Evolutionary conservation across 1,140 invertebrate genomes (phyloP), one percentile per base, ranked within the genome.

Genomic region (Aphelinus atriplicis): DNA sequence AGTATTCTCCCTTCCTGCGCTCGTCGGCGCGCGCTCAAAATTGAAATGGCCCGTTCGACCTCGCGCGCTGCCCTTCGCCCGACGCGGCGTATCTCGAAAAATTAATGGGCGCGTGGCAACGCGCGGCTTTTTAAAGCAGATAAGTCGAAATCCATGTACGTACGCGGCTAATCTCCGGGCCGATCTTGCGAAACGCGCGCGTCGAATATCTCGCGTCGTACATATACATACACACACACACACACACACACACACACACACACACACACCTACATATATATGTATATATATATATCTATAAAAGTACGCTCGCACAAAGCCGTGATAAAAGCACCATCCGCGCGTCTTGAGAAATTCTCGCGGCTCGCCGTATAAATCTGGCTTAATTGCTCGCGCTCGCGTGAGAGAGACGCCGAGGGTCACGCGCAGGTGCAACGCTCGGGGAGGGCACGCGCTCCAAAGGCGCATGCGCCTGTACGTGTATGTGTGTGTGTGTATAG

Each of bases 141-240:
- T 68, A 74, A 75, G 66, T 4, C 66, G 43, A 68, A 68, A 74
- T 68, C 45, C 58, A 51, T 75, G 73, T 75, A 69, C 48, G 73
- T 51, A 64, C 66, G 66, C 58, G 62, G 50, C 3, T 50, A 75
- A 75, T 75, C 73, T 71, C 4, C 55, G 26, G 56, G 46, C 10
- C 55, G 73, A 75, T 75, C 73, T 74, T 73, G 26, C 65, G 71
- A 67, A 67, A 67, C 64, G n/a, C 64, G 47, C 56, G 61, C 71
- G 51, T 71, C 67, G 62, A 68, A 75, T 75, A 75, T 75, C 67
- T 75, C 71, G 26, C 26, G 26, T 26, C 26, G 26, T 26, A 26
- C 68, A 71, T 71, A 65, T 71, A 63, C 46, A n/a, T 26, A 26
- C 26, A 26, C 26, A 26, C 26, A 26, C 26, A 26, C 26, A 26